Evolutionary conservation across 2,888 invertebrate species (phyloP), one percentile per base, ranked within the genome.

Genomic region (Osmoderma eremita): DNA sequence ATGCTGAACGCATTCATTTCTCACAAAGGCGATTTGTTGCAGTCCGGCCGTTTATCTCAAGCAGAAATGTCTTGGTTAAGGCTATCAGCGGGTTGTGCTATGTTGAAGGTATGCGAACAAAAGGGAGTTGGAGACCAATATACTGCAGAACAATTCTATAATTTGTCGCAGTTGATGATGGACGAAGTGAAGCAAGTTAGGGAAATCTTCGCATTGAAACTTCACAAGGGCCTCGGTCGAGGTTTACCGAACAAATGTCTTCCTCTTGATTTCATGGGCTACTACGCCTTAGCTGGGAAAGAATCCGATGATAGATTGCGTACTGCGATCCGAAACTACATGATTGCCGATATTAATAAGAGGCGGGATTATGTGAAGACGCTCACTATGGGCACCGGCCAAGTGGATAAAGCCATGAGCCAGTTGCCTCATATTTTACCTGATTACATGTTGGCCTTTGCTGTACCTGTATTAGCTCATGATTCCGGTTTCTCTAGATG

Each of bases 61-160:
- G 91, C 94, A 5, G 98, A 98, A 83, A 95, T 95, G 90, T 94
- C 97, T 1, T 95, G 97, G 89, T 81, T 98, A 51, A 87, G 98
- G 67, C 84, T 98, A 42, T 91, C 94, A 12, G 97, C 98, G 4
- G 98, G 97, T 64, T 94, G 94, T 80, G 95, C 96, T 53, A 96
- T 98, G 93, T 84, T 98, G 61, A 98, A 97, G 84, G 93, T 98
- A 54, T 97, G 96, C 83, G 97, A 98, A 78, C 97, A 98, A 82
- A 95, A 95, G 79, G 94, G 94, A 54, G 98, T 96, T 63, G 95
- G 96, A 0, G 97, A 97, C 81, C 94, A 97, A 81, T 95, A 94
- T 80, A 94, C 93, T 1, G 92, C 94, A 0, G 95, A 96, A 75
- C 97, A 98, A 84, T 98, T 95, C 84, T 97, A 95, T 80, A 94